phyloP scores from a whole-genome alignment of 2,888 invertebrate genomes.

The Ophonus ardosiacus region DNA sequence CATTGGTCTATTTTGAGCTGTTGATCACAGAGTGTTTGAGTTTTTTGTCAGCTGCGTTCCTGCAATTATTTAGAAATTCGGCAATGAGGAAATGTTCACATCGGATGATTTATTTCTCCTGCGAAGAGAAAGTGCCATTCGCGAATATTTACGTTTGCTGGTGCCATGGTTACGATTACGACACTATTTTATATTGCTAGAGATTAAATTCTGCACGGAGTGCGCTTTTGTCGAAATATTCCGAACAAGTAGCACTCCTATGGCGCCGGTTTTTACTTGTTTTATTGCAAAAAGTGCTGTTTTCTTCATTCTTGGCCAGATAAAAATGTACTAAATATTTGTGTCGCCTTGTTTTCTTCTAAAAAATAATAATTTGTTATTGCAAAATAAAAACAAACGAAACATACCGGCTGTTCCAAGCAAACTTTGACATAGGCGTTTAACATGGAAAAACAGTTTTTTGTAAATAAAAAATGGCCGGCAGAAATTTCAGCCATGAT shows the following conservation, averaged over 20 bases:
- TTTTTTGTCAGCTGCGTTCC: neutral
- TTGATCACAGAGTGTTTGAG: neutral
- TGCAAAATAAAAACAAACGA: neutral
- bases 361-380: neutral
- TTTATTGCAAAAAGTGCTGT: neutral
- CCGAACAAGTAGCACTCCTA: neutral
- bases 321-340: constrained; percentile 1
- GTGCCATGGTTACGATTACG: constrained; percentile 10
- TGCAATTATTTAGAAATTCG: constrained; percentile 4
- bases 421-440: too few species aligned
- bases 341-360: neutral
- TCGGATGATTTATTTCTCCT: neutral
- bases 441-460: too few species aligned
- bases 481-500: too few species aligned
- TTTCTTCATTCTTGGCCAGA: neutral
- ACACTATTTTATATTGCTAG: neutral
- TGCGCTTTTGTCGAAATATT: constrained; percentile 24
- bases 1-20: neutral
- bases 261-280: neutral
- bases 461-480: too few species aligned
- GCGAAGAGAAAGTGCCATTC: constrained; percentile 8
- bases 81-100: neutral
- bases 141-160: constrained; percentile 12
- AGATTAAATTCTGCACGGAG: neutral
- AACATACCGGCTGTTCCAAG: neutral